phyloP scores from a whole-genome alignment of 2,888 invertebrate genomes.

The Hypolimnas misippus region DNA sequence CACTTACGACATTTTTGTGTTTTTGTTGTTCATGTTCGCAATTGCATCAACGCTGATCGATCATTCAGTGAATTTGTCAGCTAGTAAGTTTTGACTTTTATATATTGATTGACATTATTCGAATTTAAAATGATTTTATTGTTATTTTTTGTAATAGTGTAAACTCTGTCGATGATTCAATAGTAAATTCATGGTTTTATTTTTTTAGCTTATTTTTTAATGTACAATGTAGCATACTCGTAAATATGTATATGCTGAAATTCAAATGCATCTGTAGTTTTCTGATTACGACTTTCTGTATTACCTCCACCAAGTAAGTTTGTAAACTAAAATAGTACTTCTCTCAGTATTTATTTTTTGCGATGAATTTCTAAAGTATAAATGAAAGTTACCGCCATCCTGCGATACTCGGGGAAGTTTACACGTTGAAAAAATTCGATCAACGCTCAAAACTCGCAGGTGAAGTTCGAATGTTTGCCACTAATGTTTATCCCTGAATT shows the following conservation, averaged over 20 bases:
- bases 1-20: no score
- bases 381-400: slow-evolving; percentile 13
- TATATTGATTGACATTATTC: no score
- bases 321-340: slow-evolving; percentile 6
- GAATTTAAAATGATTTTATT: no score
- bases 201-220: no score
- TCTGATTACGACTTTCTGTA: not conserved
- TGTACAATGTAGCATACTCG: no score
- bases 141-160: no score
- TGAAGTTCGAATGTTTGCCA: slow-evolving; percentile 12
- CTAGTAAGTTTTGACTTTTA: no score
- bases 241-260: not conserved
- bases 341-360: not conserved
- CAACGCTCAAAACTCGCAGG: slow-evolving; percentile 5
- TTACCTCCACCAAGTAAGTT: not conserved
- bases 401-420: slow-evolving; percentile 19
- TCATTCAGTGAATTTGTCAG: no score
- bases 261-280: not conserved
- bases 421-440: slow-evolving; percentile 12
- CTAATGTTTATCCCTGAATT: not conserved
- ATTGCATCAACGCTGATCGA: no score
- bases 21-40: no score
- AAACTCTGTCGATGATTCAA: no score
- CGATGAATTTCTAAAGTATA: slow-evolving; percentile 10
- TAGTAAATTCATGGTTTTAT: no score